Percentiles rank a stretch among this genome's conserved stretches.
phyloP scores from a whole-genome alignment of 2,888 invertebrate genomes.

The Autographa pulchrina region DNA sequence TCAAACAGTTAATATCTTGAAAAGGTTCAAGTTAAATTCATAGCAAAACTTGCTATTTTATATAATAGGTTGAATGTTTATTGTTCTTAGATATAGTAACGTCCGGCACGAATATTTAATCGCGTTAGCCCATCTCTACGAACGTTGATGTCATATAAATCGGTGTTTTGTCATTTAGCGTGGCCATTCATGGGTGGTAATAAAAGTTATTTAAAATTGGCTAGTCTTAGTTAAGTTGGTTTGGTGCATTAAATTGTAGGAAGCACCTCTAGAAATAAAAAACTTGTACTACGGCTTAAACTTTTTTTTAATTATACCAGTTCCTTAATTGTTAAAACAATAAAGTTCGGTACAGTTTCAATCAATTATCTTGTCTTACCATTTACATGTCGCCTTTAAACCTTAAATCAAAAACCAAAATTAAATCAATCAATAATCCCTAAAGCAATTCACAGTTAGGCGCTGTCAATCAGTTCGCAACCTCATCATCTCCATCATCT shows the following conservation, averaged over 20 bases:
- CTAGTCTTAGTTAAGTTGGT: too few species aligned
- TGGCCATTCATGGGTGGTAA: too few species aligned
- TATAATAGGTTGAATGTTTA: conserved; percentile 66
- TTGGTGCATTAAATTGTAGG: too few species aligned
- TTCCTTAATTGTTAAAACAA: too few species aligned
- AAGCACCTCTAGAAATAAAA: too few species aligned
- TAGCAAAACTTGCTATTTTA: conserved; percentile 63
- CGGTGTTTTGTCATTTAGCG: conserved; percentile 22
- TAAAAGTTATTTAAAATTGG: too few species aligned
- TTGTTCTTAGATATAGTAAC: conserved; percentile 62
- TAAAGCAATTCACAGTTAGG: not conserved
- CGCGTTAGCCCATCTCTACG: conserved; percentile 43
- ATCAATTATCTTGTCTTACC: too few species aligned
- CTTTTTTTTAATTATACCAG: too few species aligned
- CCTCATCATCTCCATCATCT: too few species aligned
- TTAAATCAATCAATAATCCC: not conserved
- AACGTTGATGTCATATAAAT: conserved; percentile 59
- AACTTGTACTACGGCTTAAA: too few species aligned
- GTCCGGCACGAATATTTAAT: conserved; percentile 57
- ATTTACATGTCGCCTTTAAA: not conserved
- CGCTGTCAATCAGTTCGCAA: not conserved
- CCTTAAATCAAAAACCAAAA: not conserved
- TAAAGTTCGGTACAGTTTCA: too few species aligned
- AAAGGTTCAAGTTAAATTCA: conserved; percentile 71
- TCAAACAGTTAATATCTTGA: conserved; percentile 53